Evolutionary conservation across 2,797 vertebrate species (phyloP).

Genomic region (Epinephelus malabaricus): DNA sequence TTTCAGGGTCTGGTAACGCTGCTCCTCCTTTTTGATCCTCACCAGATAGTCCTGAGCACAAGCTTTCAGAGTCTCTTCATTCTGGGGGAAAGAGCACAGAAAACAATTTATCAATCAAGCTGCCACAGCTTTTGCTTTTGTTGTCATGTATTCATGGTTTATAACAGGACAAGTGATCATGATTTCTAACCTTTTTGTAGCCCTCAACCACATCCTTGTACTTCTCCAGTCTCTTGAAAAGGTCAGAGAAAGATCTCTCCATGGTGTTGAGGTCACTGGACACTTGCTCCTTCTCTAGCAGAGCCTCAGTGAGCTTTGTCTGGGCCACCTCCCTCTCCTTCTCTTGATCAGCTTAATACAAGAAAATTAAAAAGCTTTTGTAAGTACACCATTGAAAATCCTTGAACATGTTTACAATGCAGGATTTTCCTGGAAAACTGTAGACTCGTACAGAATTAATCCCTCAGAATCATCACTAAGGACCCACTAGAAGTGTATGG

Average conservation of each 20-base stretch:
- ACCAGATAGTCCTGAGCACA: slow-evolving; percentile 90
- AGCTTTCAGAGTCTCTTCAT: slow-evolving; percentile 93
- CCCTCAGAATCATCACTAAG: too few relatives aligned
- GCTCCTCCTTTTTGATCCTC: slow-evolving; percentile 91
- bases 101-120: not conserved
- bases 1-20: slow-evolving; percentile 93
- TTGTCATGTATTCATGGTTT: not conserved
- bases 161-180: not conserved
- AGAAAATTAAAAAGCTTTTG: not conserved
- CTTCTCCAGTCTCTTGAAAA: slow-evolving; percentile 94
- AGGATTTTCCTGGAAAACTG: too few relatives aligned
- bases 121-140: not conserved
- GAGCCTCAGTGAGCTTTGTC: slow-evolving; percentile 81
- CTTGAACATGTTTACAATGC: too few relatives aligned
- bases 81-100: slow-evolving; percentile 78
- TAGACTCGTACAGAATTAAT: too few relatives aligned
- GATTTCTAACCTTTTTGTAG: slow-evolving; percentile 88
- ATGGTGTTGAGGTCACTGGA: slow-evolving; percentile 87
- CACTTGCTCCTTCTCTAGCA: slow-evolving; percentile 90
- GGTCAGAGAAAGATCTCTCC: slow-evolving; percentile 92
- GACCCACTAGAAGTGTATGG: too few relatives aligned
- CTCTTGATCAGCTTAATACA: slow-evolving; percentile 86
- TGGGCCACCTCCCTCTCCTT: slow-evolving; percentile 84
- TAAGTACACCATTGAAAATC: too few relatives aligned
- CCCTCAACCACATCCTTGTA: slow-evolving; percentile 92